These are phyloP conservation scores for Heliconius himera DNA, from an alignment of 1,140 invertebrate species.

Conservation along the genomic window DNA sequence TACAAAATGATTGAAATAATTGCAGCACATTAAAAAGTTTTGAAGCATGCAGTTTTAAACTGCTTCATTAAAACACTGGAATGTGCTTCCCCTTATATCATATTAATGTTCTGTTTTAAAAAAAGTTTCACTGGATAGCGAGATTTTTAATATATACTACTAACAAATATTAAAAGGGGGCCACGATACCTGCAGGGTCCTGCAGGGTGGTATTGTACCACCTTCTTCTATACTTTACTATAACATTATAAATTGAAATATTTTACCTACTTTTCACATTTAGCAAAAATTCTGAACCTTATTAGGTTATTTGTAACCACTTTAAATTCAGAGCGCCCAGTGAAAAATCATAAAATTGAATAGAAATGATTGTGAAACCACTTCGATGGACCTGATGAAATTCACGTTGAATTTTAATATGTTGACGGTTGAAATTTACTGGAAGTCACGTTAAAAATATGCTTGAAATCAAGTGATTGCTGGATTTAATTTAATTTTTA, in stretches of 20 bases:
- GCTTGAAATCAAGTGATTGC: neutral
- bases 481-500: neutral
- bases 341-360: conserved; percentile 52
- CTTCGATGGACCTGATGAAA: conserved; percentile 42
- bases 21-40: too few relatives aligned
- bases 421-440: neutral
- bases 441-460: neutral
- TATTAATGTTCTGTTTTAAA: too few relatives aligned
- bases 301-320: conserved; percentile 18
- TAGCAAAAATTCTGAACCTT: conserved; percentile 6
- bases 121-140: too few relatives aligned
- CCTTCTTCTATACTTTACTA: too few relatives aligned
- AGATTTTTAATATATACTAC: too few relatives aligned
- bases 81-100: too few relatives aligned
- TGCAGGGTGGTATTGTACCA: too few relatives aligned
- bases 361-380: conserved; percentile 50
- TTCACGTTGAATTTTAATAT: conserved; percentile 45
- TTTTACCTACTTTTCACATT: neutral
- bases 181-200: too few relatives aligned
- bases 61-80: too few relatives aligned
- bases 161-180: too few relatives aligned
- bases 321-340: conserved; percentile 43
- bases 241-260: neutral
- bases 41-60: too few relatives aligned
- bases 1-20: too few relatives aligned